Percentiles rank a stretch among this genome's conserved stretches.
phyloP scores from a whole-genome alignment of 2,888 invertebrate species.

The Noctuana brunneofusca region DNA sequence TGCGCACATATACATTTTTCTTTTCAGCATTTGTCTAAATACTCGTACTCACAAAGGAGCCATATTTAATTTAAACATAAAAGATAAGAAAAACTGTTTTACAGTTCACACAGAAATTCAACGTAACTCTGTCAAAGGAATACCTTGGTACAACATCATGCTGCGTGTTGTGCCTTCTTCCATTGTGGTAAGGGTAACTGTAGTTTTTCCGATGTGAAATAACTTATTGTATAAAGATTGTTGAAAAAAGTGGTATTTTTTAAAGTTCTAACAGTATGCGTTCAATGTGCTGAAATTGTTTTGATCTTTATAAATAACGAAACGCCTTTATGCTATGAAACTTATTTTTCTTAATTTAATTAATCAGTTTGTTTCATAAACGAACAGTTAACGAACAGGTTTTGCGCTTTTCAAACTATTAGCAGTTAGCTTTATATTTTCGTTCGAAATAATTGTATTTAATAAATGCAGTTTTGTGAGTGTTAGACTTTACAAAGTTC shows the following conservation, averaged over 20 bases:
- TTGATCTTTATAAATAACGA: neutral
- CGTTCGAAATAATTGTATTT: too few species aligned
- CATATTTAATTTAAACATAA: slow-evolving; percentile 17
- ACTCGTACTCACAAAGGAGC: neutral
- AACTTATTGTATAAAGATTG: neutral
- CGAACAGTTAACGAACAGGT: too few species aligned
- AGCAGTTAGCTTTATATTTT: too few species aligned
- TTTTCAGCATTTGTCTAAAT: neutral
- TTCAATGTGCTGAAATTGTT: neutral
- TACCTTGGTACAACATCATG: neutral
- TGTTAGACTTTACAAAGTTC: too few species aligned
- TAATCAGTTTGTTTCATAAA: too few species aligned
- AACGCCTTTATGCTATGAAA: too few species aligned
- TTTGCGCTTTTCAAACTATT: too few species aligned
- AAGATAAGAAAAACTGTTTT: slow-evolving; percentile 11
- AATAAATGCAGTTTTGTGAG: too few species aligned
- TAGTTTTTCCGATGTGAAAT: neutral
- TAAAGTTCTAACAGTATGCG: neutral
- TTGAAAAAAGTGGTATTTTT: neutral
- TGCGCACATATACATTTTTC: neutral
- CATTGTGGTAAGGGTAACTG: neutral
- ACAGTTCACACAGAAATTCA: neutral
- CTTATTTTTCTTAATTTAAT: too few species aligned
- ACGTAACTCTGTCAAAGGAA: neutral
- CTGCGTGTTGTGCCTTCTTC: neutral